Base-by-base conservation (phyloP, 2,113 vertebrate genomes). In the Thryonomys swinderianus region DNA sequence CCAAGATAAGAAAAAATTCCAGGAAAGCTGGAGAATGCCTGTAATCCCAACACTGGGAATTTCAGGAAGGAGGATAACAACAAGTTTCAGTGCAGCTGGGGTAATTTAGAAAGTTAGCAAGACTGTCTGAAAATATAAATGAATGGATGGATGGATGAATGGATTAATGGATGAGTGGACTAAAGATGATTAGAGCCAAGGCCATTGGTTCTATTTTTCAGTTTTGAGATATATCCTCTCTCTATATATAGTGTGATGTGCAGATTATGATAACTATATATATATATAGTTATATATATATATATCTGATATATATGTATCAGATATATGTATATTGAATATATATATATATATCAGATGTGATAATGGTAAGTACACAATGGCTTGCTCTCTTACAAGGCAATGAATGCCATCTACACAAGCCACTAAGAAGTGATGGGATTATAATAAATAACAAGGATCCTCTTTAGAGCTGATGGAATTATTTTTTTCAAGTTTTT, bases 351-450 rank as follows among this genome's bases (percentile, higher is more conserved):
- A 20, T 8, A 69, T 37, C 34, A 86, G 62, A 80, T 53, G 37
- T 57, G 17, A 55, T 11, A n/a, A 8, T 34, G 14, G 21, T 21
- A 3, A 40, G 4, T 9, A 81, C 17, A 32, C 6, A 14, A 57
- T 9, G 76, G 14, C 0, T 9, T 64, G 30, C 0, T 2, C 7
- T n/a, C 3, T 42, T 23, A 37, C 9, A 30, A 1, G 1, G 42
- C 23, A 30, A 76, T 7, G 25, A 30, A 76, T 7, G 25, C 5
- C 7, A 30, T 61, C 1, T 21, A 16, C 3, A 51, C 25, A 71
- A 61, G 18, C 21, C 42, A 8, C 1, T 74, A 27, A 12, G 9
- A 40, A 73, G 0, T 42, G 18, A 69, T 67, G 18, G 6, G 57
- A 88, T 53, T 2, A 2, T 48, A 32, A 2, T 3, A 21, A 30